Conservation (phyloP, 2,888 invertebrate genomes). For the Cryptus armator region DNA sequence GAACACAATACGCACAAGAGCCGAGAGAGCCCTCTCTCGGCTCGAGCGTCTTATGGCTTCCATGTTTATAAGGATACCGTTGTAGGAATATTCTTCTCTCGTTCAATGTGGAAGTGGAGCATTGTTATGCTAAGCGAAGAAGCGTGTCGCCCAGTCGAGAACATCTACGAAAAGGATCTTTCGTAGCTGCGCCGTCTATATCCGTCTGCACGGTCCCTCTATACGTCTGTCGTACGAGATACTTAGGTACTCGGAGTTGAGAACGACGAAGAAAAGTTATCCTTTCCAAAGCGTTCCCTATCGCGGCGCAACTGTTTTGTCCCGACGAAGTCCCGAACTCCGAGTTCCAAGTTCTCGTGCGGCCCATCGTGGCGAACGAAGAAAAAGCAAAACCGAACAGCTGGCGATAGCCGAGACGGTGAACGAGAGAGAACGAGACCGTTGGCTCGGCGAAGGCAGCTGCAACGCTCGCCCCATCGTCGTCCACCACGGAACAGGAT, state of each 20-base stretch:
- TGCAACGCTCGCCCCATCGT: constrained; percentile 56
- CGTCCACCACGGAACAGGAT: constrained; percentile 8
- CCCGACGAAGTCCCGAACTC: not conserved
- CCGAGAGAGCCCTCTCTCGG: constrained; percentile 49
- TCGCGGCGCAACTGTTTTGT: constrained; percentile 1
- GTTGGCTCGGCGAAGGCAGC: constrained; percentile 71
- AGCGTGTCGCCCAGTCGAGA: constrained; percentile 67
- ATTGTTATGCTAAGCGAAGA: constrained; percentile 78
- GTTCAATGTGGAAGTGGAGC: constrained; percentile 68
- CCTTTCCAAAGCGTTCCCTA: not conserved
- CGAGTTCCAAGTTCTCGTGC: not conserved
- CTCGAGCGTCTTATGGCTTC: constrained; percentile 49
- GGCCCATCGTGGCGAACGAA: constrained; percentile 22
- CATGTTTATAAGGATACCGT: constrained; percentile 66
- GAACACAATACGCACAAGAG: constrained; percentile 59
- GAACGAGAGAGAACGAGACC: constrained; percentile 54
- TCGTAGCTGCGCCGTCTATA: constrained; percentile 39
- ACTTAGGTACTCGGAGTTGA: not conserved
- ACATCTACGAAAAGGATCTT: constrained; percentile 58
- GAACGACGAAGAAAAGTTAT: constrained; percentile 4
- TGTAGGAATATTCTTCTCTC: constrained; percentile 56
- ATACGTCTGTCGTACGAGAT: not conserved
- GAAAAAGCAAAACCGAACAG: constrained; percentile 38
- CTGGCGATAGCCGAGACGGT: constrained; percentile 21
- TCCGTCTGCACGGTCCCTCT: no score